Evolutionary conservation across 2,888 invertebrate genomes (phyloP).

Genomic region (Mimumesa dahlbomi): DNA sequence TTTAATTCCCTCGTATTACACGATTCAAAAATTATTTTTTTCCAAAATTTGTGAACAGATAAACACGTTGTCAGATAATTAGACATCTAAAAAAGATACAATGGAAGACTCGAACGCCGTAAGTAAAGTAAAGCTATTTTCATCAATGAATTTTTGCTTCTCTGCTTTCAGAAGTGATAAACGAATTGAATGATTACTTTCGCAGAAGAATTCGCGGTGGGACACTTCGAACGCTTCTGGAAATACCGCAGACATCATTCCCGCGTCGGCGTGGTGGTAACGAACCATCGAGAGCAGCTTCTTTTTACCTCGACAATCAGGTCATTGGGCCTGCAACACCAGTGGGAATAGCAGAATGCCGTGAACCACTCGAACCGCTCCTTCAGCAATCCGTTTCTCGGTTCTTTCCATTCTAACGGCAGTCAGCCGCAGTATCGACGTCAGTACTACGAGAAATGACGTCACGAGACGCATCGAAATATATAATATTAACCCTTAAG

Average conservation of each 20-base stretch:
- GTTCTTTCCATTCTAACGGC: slow-evolving; percentile 51
- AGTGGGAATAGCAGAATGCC: slow-evolving; percentile 65
- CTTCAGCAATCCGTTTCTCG: slow-evolving; percentile 58
- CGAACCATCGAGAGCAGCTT: slow-evolving; percentile 62
- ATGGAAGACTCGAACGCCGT: too few species aligned
- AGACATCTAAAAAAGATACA: too few species aligned
- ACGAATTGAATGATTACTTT: slow-evolving; percentile 13
- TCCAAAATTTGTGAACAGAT: too few species aligned
- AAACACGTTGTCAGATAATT: too few species aligned
- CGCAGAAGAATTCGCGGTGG: slow-evolving; percentile 3
- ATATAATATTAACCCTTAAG: slow-evolving; percentile 17
- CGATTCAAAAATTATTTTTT: too few species aligned
- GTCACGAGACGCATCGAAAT: slow-evolving; percentile 50
- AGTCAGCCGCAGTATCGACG: slow-evolving; percentile 60
- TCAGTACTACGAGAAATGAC: slow-evolving; percentile 51
- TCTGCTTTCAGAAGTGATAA: too few species aligned
- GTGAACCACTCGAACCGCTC: slow-evolving; percentile 58
- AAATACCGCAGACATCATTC: slow-evolving; percentile 50
- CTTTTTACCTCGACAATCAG: slow-evolving; percentile 62
- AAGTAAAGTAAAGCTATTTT: too few species aligned
- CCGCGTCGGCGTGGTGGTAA: slow-evolving; percentile 51
- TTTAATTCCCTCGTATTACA: too few species aligned
- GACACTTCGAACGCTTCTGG: slow-evolving; percentile 25
- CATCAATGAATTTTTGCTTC: too few species aligned
- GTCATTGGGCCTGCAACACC: slow-evolving; percentile 65